Base-by-base conservation (phyloP, 2,888 invertebrate genomes). In the Mimumesa dahlbomi region DNA sequence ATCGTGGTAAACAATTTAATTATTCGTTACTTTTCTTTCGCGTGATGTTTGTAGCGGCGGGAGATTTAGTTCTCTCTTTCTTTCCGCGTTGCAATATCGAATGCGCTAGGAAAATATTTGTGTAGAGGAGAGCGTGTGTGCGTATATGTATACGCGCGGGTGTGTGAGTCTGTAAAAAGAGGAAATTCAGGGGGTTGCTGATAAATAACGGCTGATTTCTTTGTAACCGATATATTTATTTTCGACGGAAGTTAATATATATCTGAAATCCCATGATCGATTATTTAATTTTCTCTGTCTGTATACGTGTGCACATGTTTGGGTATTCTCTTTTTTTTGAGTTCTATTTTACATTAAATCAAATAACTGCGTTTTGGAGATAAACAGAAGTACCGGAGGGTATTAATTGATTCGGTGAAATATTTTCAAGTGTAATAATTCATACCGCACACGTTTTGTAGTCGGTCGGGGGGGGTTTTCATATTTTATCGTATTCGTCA, bases 31-130 rank as follows among this genome's bases (percentile, higher is more conserved):
- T n/a, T n/a, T n/a, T n/a, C n/a, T n/a, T n/a, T n/a, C n/a, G n/a
- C n/a, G n/a, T n/a, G n/a, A n/a, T n/a, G n/a, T n/a, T n/a, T n/a
- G n/a, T n/a, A n/a, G n/a, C n/a, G n/a, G n/a, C n/a, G n/a, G n/a
- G n/a, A n/a, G n/a, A n/a, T n/a, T n/a, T n/a, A n/a, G n/a, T n/a
- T n/a, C n/a, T n/a, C n/a, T n/a, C n/a, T n/a, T n/a, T n/a, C n/a
- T n/a, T n/a, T n/a, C n/a, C n/a, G n/a, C n/a, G n/a, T n/a, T n/a
- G n/a, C n/a, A n/a, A n/a, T n/a, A n/a, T n/a, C n/a, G n/a, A n/a
- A n/a, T 42, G 52, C 54, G 49, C 67, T 56, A 9, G 29, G 9
- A 29, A 29, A 29, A 29, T 29, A 29, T 29, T 29, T 29, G 29
- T 9, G 29, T 9, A 29, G 29, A 29, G 29, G 29, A 7, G 29